Conservation (phyloP, 2,113 vertebrate species). For the Rhagologus leucostigma region DNA sequence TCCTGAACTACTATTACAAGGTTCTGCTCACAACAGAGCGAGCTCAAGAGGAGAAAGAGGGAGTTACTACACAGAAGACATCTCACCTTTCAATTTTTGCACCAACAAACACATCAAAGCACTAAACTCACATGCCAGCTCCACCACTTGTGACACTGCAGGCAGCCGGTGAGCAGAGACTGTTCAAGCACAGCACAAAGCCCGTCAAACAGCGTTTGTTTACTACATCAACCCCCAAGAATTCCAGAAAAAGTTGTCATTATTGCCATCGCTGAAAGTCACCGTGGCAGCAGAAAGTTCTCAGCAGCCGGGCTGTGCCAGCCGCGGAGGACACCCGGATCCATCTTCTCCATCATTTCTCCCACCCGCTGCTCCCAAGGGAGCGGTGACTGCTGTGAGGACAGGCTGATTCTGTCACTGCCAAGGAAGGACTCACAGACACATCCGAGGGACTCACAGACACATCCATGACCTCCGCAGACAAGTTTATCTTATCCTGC, state of each 20-base stretch:
- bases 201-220: background rate
- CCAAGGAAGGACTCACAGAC: background rate
- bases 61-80: background rate
- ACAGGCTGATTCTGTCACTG: background rate
- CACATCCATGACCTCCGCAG: background rate
- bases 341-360: background rate
- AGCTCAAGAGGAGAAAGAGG: background rate
- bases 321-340: background rate
- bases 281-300: background rate
- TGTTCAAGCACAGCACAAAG: background rate
- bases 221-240: background rate
- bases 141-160: background rate
- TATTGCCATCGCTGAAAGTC: background rate
- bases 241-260: slow-evolving; percentile 19
- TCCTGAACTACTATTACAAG: background rate
- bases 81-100: background rate
- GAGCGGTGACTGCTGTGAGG: fast-evolving
- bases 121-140: background rate
- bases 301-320: background rate
- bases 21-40: background rate
- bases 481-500: background rate
- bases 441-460: background rate
- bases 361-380: background rate
- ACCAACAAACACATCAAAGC: background rate
- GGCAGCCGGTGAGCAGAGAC: background rate